phyloP scores from a whole-genome alignment of 2,113 vertebrate genomes.

The Pristiophorus japonicus region DNA sequence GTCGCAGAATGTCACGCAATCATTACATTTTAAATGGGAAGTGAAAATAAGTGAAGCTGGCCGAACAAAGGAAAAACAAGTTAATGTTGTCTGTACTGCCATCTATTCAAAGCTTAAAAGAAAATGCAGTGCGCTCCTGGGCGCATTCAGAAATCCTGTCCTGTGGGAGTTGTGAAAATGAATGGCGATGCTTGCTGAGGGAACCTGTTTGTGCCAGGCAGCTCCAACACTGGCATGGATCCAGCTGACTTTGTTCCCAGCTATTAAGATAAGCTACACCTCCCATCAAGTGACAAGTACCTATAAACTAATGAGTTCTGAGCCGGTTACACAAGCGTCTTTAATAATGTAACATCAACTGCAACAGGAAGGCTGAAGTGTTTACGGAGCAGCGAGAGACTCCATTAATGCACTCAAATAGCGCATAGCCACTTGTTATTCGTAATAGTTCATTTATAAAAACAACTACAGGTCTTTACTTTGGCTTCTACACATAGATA shows the following conservation, averaged over 20 bases:
- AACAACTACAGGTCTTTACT: not conserved
- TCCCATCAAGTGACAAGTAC: not conserved
- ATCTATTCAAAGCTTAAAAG: not conserved
- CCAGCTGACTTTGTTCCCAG: not conserved
- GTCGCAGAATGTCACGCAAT: not conserved
- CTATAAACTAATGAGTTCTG: not conserved
- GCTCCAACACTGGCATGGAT: not conserved
- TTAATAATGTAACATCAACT: not conserved
- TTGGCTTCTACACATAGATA: not conserved
- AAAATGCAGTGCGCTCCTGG: not conserved
- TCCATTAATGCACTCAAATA: not conserved
- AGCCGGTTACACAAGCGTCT: not conserved
- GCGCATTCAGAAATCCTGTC: not conserved
- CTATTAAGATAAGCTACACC: not conserved
- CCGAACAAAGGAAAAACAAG: not conserved
- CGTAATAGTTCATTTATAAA: not conserved
- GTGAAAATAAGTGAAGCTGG: not conserved
- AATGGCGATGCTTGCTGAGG: no score
- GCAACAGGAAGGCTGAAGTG: not conserved
- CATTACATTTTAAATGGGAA: not conserved
- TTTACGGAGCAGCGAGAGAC: not conserved
- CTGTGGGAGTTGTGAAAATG: not conserved
- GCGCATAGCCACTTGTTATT: not conserved
- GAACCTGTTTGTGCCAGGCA: not conserved
- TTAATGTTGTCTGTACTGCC: not conserved